Conservation (phyloP, 2,888 invertebrate genomes). For the Yponomeuta plumbellus region DNA sequence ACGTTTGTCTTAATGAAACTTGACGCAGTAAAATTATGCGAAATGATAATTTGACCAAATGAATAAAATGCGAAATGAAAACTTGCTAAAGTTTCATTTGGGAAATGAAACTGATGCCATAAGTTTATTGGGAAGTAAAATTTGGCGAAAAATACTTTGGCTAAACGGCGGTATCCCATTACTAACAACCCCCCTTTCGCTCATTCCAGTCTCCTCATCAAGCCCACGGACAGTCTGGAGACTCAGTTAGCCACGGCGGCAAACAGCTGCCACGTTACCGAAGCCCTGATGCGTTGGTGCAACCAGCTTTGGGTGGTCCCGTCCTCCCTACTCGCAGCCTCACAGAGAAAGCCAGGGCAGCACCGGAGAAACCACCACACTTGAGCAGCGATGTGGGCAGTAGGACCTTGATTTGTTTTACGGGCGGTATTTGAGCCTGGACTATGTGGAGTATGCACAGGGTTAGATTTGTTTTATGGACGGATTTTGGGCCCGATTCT, state of each 20-base stretch:
- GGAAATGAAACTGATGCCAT: too few relatives aligned
- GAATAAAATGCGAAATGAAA: too few relatives aligned
- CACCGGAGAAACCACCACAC: constrained; percentile 42
- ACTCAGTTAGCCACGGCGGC: constrained; percentile 91
- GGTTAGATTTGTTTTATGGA: background rate
- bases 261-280: constrained; percentile 90
- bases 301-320: constrained; percentile 89
- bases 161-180: too few relatives aligned
- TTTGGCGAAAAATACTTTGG: too few relatives aligned
- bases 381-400: constrained; percentile 4
- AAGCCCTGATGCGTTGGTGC: constrained; percentile 86
- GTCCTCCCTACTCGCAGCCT: constrained; percentile 78
- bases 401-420: background rate
- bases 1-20: too few relatives aligned
- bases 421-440: background rate
- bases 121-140: too few relatives aligned
- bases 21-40: too few relatives aligned
- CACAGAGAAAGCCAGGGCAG: constrained; percentile 63
- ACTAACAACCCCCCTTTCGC: constrained; percentile 2
- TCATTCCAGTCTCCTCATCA: constrained; percentile 76
- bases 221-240: constrained; percentile 77
- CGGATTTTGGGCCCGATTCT: background rate
- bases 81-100: too few relatives aligned
- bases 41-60: too few relatives aligned
- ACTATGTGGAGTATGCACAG: background rate